phyloP scores from a whole-genome alignment of 2,888 invertebrate genomes.

The Pammene aurita region DNA sequence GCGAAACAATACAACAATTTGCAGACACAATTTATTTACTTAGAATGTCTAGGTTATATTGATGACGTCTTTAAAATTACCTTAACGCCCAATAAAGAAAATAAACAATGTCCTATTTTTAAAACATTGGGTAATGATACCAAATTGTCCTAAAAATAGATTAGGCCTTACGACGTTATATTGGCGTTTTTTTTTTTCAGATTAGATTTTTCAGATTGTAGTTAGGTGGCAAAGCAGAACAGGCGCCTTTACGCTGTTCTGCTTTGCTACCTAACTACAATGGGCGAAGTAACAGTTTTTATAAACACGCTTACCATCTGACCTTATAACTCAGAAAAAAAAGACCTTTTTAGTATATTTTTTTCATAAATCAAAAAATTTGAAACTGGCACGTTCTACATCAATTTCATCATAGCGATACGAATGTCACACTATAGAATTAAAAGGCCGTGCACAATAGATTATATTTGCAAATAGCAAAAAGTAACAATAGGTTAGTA shows the following conservation, averaged over 20 bases:
- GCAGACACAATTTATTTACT: slow-evolving; percentile 23
- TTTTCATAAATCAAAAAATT: slow-evolving; percentile 11
- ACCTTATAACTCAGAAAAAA: not conserved
- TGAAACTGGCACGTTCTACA: slow-evolving; percentile 27
- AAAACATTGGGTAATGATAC: too few relatives aligned
- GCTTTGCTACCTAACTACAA: too few relatives aligned
- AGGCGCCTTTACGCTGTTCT: too few relatives aligned
- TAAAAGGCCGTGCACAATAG: slow-evolving; percentile 36
- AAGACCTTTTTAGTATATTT: not conserved
- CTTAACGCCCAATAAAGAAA: too few relatives aligned
- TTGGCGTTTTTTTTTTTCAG: too few relatives aligned
- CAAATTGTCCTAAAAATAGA: too few relatives aligned
- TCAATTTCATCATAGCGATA: slow-evolving; percentile 39
- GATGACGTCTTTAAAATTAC: not conserved
- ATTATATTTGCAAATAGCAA: slow-evolving; percentile 42
- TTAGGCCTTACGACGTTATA: too few relatives aligned
- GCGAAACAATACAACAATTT: slow-evolving; percentile 15
- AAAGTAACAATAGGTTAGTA: slow-evolving; percentile 42
- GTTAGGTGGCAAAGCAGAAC: too few relatives aligned
- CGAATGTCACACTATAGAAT: slow-evolving; percentile 37
- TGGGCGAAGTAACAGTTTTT: not conserved
- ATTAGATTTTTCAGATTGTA: too few relatives aligned
- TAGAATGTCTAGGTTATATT: slow-evolving; percentile 27
- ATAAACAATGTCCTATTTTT: too few relatives aligned
- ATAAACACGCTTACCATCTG: not conserved